Base-by-base conservation (phyloP, 1,140 invertebrate species). In the Aphis craccivora region DNA sequence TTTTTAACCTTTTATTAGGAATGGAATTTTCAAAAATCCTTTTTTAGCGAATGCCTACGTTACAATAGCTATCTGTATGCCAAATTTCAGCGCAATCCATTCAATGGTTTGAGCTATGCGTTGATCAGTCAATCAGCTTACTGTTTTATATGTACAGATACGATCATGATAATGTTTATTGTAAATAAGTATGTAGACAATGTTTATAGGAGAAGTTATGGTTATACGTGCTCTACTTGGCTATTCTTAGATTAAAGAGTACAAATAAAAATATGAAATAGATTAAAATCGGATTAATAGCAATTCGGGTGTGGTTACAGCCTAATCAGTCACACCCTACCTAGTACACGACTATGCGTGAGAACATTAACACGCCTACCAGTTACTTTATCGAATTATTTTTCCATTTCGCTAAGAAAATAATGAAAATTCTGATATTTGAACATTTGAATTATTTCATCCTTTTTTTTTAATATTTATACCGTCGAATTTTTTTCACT, bases 271-370 rank as follows among this genome's bases (percentile, higher is more conserved):
- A 76, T 76, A 5, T 76, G 11, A 76, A 76, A n/a, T 76, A n/a
- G 60, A 76, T n/a, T 76, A 76, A n/a, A n/a, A n/a, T 76, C n/a
- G n/a, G 60, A 76, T 76, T 76, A 76, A 76, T n/a, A 76, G n/a
- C 30, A 76, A 76, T 76, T 76, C 14, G 60, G 60, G 60, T 76
- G 60, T 76, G 60, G 60, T 76, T 76, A 76, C n/a, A 76, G n/a
- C 11, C 14, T n/a, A 76, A 76, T 76, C 30, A 76, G 60, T 76
- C 60, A n/a, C 11, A 76, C 60, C 60, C 60, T 67, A 60, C 22
- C 4, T 67, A 67, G 9, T 76, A n/a, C 5, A 76, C n/a, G 60
- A 76, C 60, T n/a, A n/a, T 76, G 60, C 60, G 60, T 76, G 60
- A n/a, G 60, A 76, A 76, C 18, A 18, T 76, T n/a, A n/a, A 76